Conservation (phyloP, 2,797 vertebrate genomes). For the Hephaestus fuliginosus region DNA sequence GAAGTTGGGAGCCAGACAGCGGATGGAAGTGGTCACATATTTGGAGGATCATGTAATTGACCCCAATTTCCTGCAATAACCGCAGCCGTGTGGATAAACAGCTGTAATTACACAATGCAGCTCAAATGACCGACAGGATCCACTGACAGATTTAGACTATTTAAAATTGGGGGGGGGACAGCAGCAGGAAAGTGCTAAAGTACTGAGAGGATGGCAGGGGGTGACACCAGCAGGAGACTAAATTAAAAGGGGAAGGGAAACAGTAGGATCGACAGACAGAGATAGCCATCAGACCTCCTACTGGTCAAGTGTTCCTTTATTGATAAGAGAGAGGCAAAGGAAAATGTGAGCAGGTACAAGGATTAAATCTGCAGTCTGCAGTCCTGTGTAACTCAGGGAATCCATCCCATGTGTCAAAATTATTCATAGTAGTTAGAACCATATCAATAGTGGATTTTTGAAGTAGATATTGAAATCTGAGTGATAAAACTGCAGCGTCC, state of each 20-base stretch:
- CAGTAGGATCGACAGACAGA: neutral
- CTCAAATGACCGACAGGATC: conserved; percentile 77
- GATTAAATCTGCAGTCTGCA: neutral
- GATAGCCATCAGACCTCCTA: neutral
- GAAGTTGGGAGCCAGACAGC: conserved; percentile 16
- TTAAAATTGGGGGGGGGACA: neutral
- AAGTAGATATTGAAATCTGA: neutral
- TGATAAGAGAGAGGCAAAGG: neutral
- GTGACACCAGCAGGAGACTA: neutral
- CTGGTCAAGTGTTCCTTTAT: conserved; percentile 2
- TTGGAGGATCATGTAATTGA: conserved; percentile 68
- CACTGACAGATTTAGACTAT: conserved; percentile 39
- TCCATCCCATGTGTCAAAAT: neutral
- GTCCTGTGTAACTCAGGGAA: neutral
- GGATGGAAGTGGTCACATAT: conserved; percentile 34
- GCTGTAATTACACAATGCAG: conserved; percentile 82
- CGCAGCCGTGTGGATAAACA: conserved; percentile 81
- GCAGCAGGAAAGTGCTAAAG: conserved; percentile 17
- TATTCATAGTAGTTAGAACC: neutral
- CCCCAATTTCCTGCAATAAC: conserved; percentile 77
- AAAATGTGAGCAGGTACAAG: neutral
- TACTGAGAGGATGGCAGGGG: conserved; percentile 1
- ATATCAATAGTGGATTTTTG: neutral
- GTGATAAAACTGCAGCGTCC: neutral
- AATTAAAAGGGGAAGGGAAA: conserved; percentile 12